These are phyloP conservation scores for Macrophya alboannulata DNA, from an alignment of 2,888 invertebrate species.

Conservation along the genomic window DNA sequence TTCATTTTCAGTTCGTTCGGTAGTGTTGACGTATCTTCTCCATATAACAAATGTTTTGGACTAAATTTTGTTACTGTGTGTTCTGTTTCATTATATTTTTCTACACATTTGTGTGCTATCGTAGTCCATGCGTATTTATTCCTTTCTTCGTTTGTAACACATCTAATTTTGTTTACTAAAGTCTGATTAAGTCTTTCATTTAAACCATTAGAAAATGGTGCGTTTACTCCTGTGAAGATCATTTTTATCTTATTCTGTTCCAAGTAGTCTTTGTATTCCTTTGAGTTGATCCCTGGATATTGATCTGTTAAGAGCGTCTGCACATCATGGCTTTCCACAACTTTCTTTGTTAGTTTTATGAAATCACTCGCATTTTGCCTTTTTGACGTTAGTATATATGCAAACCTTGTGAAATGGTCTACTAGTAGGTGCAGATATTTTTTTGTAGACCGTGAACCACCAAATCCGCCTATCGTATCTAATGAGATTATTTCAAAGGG, in stretches of 20 bases:
- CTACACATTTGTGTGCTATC: conserved; percentile 66
- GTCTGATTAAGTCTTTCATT: conserved; percentile 67
- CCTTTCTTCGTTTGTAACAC: conserved; percentile 65
- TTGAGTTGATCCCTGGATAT: conserved; percentile 36
- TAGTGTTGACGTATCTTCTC: conserved; percentile 60
- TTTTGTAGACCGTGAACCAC: conserved; percentile 52
- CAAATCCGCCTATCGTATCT: conserved; percentile 52
- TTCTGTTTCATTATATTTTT: conserved; percentile 69
- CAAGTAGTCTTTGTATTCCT: conserved; percentile 40
- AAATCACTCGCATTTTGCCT: conserved; percentile 59
- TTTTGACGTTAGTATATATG: conserved; percentile 55
- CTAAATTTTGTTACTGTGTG: conserved; percentile 67
- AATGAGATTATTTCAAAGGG: conserved; percentile 59
- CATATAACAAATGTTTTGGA: conserved; percentile 68
- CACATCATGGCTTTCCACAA: conserved; percentile 57
- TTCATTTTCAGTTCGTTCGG: conserved; percentile 63
- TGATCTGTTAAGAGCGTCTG: conserved; percentile 58
- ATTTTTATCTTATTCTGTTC: conserved; percentile 44
- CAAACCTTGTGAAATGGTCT: conserved; percentile 54
- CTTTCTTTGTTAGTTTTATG: conserved; percentile 60
- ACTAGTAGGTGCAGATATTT: conserved; percentile 54
- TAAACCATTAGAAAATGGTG: conserved; percentile 64
- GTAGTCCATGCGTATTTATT: conserved; percentile 65
- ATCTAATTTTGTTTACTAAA: conserved; percentile 68
- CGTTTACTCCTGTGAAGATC: conserved; percentile 39